phyloP scores from a whole-genome alignment of 2,113 vertebrate species.

The Calidris pygmaea region DNA sequence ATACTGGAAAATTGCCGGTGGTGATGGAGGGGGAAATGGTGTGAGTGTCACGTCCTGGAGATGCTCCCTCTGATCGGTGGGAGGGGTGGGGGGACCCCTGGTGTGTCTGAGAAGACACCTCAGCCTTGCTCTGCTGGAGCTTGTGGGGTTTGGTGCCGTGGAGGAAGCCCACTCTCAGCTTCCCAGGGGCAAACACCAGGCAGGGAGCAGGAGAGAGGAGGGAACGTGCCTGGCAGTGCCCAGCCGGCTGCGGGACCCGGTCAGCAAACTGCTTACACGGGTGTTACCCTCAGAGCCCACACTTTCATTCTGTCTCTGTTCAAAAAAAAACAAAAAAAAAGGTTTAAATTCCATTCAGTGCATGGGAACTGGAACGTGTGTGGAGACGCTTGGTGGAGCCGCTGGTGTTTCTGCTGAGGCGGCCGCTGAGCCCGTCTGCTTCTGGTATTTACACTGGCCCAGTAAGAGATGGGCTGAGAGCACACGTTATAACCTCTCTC shows the following conservation, averaged over 20 bases:
- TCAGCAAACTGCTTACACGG: background rate
- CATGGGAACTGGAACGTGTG: background rate
- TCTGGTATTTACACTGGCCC: background rate
- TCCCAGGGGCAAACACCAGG: background rate
- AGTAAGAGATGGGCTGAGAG: background rate
- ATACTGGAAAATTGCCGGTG: background rate
- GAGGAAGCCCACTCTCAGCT: background rate
- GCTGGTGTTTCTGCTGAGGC: background rate
- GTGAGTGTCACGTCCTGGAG: background rate
- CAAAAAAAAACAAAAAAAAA: background rate
- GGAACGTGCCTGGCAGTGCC: background rate
- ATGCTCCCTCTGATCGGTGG: background rate
- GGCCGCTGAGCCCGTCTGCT: background rate
- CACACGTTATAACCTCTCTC: background rate
- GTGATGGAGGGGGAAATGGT: background rate
- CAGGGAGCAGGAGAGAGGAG: background rate
- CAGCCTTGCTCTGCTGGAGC: background rate
- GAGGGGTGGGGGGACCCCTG: background rate
- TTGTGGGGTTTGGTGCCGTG: rapidly evolving
- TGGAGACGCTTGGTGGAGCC: background rate
- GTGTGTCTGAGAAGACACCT: background rate
- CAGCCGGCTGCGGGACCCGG: background rate
- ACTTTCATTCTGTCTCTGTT: background rate
- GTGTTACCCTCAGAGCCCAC: background rate
- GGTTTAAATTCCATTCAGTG: background rate